Evolutionary conservation across 1,140 invertebrate species (phyloP), one percentile per base, ranked within the genome.

Genomic region (Heliconius hewitsoni): DNA sequence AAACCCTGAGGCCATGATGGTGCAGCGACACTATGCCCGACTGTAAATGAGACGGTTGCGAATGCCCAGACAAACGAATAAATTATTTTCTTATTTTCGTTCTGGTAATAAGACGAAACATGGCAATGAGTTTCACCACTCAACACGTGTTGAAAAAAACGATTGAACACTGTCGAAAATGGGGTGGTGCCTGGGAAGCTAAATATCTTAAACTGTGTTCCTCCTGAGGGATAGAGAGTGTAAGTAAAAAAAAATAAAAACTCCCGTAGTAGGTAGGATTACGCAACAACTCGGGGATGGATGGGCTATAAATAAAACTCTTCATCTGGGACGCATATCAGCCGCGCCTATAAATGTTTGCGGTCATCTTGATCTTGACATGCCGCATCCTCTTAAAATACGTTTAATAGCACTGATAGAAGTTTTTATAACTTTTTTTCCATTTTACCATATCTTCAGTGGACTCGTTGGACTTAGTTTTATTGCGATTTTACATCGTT

Each of bases 301-400:
- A 55, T 76, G 72, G 9, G 34, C 37, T 42, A 78, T 81, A 81
- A 75, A 81, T 81, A 81, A 75, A 81, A 11, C 66, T 76, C 75
- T 81, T 66, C 71, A 73, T 71, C 46, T 23, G 76, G 57, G 79
- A 37, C 73, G 30, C 23, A 27, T 73, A 81, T 78, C 80, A 76
- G 70, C 77, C 70, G 52, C 46, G 73, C 76, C 50, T 76, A 74
- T 81, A 81, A 81, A 78, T n/a, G 55, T 79, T 71, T 75, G 50
- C 52, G 55, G 57, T 79, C 76, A 39, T 73, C 80, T 71, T 76
- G 42, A 75, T 80, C 74, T 74, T 79, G 73, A 74, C 27, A 66
- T 27, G 57, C 57, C 74, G 42, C n/a, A 27, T 74, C 60, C 60
- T 66, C 60, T 66, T 30, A 66, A 66, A 27, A 66, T 66, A 66